Percentiles rank a stretch among this genome's conserved stretches.
phyloP scores from a whole-genome alignment of 2,888 invertebrate genomes.

The Nephrotoma appendiculata region DNA sequence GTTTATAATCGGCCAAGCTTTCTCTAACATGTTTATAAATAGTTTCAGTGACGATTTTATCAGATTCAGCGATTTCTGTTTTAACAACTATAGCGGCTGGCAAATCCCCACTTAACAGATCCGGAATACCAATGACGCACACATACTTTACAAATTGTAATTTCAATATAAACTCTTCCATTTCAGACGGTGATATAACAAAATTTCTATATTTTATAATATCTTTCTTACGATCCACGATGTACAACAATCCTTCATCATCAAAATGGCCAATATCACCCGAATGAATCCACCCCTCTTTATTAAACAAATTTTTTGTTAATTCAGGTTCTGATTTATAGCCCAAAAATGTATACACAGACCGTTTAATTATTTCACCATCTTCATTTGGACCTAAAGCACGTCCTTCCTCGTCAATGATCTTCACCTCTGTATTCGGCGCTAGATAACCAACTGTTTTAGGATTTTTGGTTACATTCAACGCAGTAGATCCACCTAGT shows the following conservation, averaged over 20 bases:
- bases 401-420: not conserved
- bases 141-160: not conserved
- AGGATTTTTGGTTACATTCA: not conserved
- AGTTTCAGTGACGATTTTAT: not conserved
- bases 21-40: not conserved
- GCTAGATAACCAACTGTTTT: not conserved
- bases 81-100: constrained; percentile 7
- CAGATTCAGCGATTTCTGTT: not conserved
- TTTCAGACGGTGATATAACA: constrained; percentile 23
- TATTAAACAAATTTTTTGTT: not conserved
- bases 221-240: constrained; percentile 23
- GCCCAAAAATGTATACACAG: not conserved
- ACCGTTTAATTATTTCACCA: constrained; percentile 1
- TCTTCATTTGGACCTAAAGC: not conserved
- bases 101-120: not conserved
- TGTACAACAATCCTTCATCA: constrained; percentile 22
- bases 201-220: constrained; percentile 23
- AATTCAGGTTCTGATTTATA: constrained; percentile 1
- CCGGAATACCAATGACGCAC: constrained; percentile 6
- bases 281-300: constrained; percentile 8
- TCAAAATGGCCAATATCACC: constrained; percentile 29
- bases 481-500: not conserved
- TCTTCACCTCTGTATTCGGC: not conserved
- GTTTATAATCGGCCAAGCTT: not conserved
- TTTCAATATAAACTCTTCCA: constrained; percentile 21